These are phyloP conservation scores for Maccullochella peelii DNA, from an alignment of 2,113 vertebrate species.

Conservation along the genomic window DNA sequence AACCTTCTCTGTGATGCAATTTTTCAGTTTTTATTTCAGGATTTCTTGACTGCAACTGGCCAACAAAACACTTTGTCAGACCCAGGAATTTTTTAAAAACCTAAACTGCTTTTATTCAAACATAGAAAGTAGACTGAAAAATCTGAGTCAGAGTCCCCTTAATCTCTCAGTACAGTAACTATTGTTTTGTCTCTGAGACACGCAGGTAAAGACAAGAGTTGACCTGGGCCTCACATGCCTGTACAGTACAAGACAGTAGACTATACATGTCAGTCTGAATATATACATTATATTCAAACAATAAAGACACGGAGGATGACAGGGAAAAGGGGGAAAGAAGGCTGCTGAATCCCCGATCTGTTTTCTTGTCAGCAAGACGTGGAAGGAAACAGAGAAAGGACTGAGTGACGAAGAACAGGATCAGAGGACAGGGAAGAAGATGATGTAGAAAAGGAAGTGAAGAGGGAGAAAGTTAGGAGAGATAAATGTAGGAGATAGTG, in stretches of 20 bases:
- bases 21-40: slow-evolving; percentile 29
- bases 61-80: slow-evolving; percentile 17
- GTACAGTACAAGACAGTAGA: slow-evolving; percentile 40
- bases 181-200: background rate
- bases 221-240: slow-evolving; percentile 32
- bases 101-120: slow-evolving; percentile 6
- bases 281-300: slow-evolving; percentile 60
- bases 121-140: background rate
- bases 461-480: background rate
- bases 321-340: background rate
- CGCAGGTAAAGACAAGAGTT: slow-evolving; percentile 35
- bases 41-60: background rate
- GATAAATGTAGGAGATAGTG: background rate
- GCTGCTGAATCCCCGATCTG: slow-evolving; percentile 27
- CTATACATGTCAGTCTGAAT: slow-evolving; percentile 66
- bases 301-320: slow-evolving; percentile 24
- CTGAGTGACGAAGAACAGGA: slow-evolving; percentile 30
- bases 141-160: slow-evolving; percentile 1
- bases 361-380: background rate
- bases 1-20: slow-evolving; percentile 3
- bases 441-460: background rate
- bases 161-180: slow-evolving; percentile 9
- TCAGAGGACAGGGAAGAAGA: background rate
- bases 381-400: background rate
- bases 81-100: background rate